Evolutionary conservation across 2,113 vertebrate genomes (phyloP), one percentile per base, ranked within the genome.

Genomic region (Salminus brasiliensis): DNA sequence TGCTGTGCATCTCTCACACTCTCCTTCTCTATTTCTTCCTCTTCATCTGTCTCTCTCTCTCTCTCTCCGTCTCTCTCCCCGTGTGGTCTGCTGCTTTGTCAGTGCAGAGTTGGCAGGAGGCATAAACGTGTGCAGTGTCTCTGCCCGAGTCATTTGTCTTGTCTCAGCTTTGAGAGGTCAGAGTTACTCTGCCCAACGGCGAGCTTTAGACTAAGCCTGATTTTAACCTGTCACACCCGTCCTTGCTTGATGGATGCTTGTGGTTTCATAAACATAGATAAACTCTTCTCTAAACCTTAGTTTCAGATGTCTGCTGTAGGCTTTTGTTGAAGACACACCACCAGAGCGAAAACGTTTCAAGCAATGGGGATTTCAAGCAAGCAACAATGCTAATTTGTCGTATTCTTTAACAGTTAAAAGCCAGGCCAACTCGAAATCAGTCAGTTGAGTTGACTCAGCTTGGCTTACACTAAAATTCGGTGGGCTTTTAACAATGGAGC

Each of bases 21-120:
- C 34, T 5, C 47, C 41, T 21, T 18, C 47, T 15, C 32, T 49
- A 27, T 5, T 18, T 41, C 27, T 0, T 2, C 8, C 27, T 71
- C 55, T 76, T 11, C 5, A 68, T 39, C 41, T 69, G 39, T 29
- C 79, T 81, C 52, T 71, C 27, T 70, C 77, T 36, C 53, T 79
- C 77, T 75, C 66, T 70, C 55, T 76, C 21, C 5, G 69, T 29
- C 30, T 60, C 52, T 29, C 73, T 76, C 57, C 69, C n/a, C 77
- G 72, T 85, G 81, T 83, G 55, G 78, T 78, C 71, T 76, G 72
- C 41, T 72, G 70, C 29, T 85, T 82, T 78, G 76, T 82, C 47
- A 39, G 74, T 57, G n/a, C 65, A 16, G 82, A 74, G 80, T 75
- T 83, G 78, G 79, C 76, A 84, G 65, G 52, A 81, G 68, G 45